Evolutionary conservation across 2,888 invertebrate genomes (phyloP), one percentile per base, ranked within the genome.

Genomic region (Apomyelois bistriatella): DNA sequence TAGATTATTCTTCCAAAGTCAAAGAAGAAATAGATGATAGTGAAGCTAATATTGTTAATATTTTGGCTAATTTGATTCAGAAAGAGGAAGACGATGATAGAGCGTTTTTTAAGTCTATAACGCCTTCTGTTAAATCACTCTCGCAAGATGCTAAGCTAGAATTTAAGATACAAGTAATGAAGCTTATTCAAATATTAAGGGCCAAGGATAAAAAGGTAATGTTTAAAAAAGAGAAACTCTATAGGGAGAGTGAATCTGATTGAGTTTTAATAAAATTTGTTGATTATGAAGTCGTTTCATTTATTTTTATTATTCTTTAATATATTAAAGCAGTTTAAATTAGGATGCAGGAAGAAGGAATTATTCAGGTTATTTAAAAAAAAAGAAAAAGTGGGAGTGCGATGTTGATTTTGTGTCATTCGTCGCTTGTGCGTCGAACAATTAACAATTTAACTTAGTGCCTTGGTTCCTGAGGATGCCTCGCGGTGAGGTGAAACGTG

Each of bases 71-170:
- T 52, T 56, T 85, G 30, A 70, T 85, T 37, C 72, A 76, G n/a
- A 78, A 68, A 32, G 85, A 86, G 50, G 80, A 83, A 4, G 85
- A 86, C 22, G 85, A 85, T 47, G 85, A 85, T 38, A 73, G 79
- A 41, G 74, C 84, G 0, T 86, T 85, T 64, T 86, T 86, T 51
- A 80, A 73, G 32, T 84, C 85, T 0, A 76, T 86, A 40, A 72
- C 74, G 0, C 83, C 85, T 0, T 56, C 73, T 0, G 84, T 86
- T 1, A 84, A 84, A 58, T 62, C 60, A 1, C 58, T 86, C 13
- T 70, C 77, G 0, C 75, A 76, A 5, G 68, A 69, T 4, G 67
- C 75, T 0, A 86, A 81, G 59, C 67, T 83, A 8, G 70, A 76
- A 48, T 86, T 86, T 47, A 72, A 80, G 59, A 80, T 85, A 58